Evolutionary conservation across 2,113 vertebrate genomes (phyloP).

Genomic region (Spheniscus mendiculus): DNA sequence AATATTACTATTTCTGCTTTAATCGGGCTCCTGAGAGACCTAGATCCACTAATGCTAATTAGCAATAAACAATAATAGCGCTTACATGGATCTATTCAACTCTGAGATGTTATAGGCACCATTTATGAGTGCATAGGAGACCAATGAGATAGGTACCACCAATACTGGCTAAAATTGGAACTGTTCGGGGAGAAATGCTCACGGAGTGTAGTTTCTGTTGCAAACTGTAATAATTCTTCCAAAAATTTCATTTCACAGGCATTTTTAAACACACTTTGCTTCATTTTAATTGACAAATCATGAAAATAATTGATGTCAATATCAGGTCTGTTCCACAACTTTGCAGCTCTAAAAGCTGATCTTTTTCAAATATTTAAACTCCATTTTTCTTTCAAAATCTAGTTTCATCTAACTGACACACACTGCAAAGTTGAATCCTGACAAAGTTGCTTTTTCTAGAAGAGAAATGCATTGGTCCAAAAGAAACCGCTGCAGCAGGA

Average conservation of each 20-base stretch:
- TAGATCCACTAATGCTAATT: constrained; percentile 18
- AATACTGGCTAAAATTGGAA: not conserved
- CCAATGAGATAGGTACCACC: not conserved
- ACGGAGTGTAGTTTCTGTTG: not conserved
- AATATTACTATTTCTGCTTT: constrained; percentile 21
- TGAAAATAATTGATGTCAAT: not conserved
- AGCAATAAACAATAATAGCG: constrained; percentile 38
- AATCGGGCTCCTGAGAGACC: not conserved
- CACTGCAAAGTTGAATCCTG: not conserved
- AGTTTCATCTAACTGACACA: not conserved
- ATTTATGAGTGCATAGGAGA: not conserved
- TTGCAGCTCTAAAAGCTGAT: not conserved
- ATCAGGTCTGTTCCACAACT: not conserved
- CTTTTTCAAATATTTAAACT: not conserved
- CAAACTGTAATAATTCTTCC: not conserved
- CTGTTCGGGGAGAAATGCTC: not conserved
- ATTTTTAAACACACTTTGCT: not conserved
- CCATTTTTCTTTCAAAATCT: not conserved
- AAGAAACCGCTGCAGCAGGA: not conserved
- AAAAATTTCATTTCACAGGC: not conserved
- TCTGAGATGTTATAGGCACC: not conserved
- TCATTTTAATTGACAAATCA: not conserved
- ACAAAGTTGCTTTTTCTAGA: not conserved
- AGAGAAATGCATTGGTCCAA: not conserved
- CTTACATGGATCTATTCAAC: not conserved